Evolutionary conservation across 2,113 vertebrate species (phyloP).

Genomic region (Elephantulus edwardii): DNA sequence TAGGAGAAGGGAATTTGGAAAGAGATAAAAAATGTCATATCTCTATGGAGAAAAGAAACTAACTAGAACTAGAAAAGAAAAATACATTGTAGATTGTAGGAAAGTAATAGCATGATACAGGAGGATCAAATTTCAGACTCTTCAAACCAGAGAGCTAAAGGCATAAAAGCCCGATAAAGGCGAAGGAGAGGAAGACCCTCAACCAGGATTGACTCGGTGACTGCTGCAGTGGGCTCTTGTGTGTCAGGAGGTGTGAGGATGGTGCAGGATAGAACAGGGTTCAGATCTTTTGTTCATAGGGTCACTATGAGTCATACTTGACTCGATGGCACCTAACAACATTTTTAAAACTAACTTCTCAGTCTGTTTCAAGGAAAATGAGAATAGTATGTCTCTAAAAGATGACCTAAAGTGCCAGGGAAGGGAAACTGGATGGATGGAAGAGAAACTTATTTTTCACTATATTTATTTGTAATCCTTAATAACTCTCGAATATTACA

Average conservation of each 20-base stretch:
- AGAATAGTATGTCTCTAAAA: neutral
- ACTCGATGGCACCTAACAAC: too few species aligned
- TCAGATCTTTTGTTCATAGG: too few species aligned
- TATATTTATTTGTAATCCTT: neutral
- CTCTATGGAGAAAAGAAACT: slow-evolving; percentile 39
- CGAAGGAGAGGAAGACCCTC: too few species aligned
- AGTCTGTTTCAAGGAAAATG: neutral
- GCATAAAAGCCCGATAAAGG: neutral
- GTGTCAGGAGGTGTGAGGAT: too few species aligned
- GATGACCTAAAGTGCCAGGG: neutral
- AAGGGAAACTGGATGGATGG: neutral
- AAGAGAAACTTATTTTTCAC: neutral
- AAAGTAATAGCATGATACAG: slow-evolving; percentile 48
- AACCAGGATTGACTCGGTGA: too few species aligned
- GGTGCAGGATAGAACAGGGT: too few species aligned
- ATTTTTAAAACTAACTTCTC: slow-evolving; percentile 18
- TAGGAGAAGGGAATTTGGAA: neutral
- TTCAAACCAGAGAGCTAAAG: slow-evolving; percentile 32
- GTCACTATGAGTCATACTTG: too few species aligned
- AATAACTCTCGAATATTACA: neutral
- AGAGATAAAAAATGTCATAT: neutral
- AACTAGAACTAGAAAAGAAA: slow-evolving; percentile 61
- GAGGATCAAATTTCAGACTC: slow-evolving; percentile 60
- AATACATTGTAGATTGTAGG: slow-evolving; percentile 30
- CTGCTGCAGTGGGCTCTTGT: too few species aligned